phyloP scores from a whole-genome alignment of 2,113 vertebrate species.

The Callospermophilus lateralis region DNA sequence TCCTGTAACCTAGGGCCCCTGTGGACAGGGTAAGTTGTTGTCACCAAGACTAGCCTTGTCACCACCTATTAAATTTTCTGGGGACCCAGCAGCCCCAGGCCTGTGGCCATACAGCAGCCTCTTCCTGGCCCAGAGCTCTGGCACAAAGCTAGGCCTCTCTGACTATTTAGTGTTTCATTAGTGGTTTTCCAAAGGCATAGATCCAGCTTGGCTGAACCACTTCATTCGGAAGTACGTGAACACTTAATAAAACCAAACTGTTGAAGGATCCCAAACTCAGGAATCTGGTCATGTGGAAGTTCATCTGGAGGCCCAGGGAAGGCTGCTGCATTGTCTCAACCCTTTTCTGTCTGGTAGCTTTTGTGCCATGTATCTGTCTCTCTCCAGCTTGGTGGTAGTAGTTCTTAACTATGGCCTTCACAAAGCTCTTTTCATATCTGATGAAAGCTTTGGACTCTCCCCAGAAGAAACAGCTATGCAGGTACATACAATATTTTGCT shows the following conservation, averaged over 20 bases:
- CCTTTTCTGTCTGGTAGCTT: background rate
- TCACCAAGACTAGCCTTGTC: constrained; percentile 72
- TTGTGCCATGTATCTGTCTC: background rate
- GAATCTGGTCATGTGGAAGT: constrained; percentile 59
- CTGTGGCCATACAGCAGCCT: constrained; percentile 47
- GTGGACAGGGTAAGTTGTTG: constrained; percentile 51
- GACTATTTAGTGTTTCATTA: constrained; percentile 62
- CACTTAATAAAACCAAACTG: constrained; percentile 77
- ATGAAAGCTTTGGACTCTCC: background rate
- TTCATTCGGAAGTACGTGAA: constrained; percentile 53
- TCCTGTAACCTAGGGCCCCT: background rate
- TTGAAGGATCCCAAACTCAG: constrained; percentile 70
- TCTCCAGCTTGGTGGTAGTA: background rate
- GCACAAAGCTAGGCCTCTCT: constrained; percentile 58
- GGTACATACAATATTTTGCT: background rate
- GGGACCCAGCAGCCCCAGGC: constrained; percentile 53
- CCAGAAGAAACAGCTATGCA: background rate
- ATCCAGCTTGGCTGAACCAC: constrained; percentile 66
- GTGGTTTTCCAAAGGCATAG: constrained; percentile 75
- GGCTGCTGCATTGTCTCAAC: background rate
- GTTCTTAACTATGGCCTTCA: background rate
- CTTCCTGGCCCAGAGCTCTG: constrained; percentile 67
- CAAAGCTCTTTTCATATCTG: background rate
- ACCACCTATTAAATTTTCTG: constrained; percentile 77
- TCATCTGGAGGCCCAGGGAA: background rate